Evolutionary conservation across 2,113 vertebrate genomes (phyloP).

Genomic region (Chionomys nivalis): DNA sequence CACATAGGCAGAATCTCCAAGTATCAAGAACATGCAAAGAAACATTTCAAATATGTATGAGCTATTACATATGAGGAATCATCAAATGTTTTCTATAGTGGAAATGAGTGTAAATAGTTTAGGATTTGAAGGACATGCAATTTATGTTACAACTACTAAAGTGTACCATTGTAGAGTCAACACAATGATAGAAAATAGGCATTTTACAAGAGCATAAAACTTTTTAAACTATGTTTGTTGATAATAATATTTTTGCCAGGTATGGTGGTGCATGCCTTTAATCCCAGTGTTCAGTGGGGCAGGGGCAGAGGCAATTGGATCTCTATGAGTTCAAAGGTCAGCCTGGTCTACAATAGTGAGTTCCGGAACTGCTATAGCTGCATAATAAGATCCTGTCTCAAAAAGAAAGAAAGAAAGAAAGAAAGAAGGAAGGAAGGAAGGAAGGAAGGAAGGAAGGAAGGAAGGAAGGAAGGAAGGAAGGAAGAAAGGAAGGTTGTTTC

Average conservation of each 20-base stretch:
- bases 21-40: constrained; percentile 25
- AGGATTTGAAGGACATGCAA: background rate
- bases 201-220: background rate
- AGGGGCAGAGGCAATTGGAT: background rate
- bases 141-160: background rate
- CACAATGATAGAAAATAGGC: background rate
- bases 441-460: background rate
- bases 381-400: background rate
- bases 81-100: constrained; percentile 22
- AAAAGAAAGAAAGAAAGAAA: background rate
- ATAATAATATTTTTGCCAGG: background rate
- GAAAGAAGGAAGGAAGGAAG: background rate
- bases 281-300: background rate
- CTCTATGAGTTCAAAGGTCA: background rate
- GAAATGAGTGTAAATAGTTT: constrained; percentile 18
- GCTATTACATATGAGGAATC: background rate
- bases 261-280: background rate
- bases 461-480: background rate
- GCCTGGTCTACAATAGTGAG: background rate
- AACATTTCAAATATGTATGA: constrained; percentile 23
- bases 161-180: background rate
- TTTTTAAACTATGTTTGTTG: background rate
- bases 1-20: background rate
- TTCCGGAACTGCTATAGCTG: background rate
- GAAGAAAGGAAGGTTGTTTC: background rate